These are phyloP conservation scores for Cotesia chilonis DNA, from an alignment of 1,140 invertebrate genomes.

Conservation along the genomic window DNA sequence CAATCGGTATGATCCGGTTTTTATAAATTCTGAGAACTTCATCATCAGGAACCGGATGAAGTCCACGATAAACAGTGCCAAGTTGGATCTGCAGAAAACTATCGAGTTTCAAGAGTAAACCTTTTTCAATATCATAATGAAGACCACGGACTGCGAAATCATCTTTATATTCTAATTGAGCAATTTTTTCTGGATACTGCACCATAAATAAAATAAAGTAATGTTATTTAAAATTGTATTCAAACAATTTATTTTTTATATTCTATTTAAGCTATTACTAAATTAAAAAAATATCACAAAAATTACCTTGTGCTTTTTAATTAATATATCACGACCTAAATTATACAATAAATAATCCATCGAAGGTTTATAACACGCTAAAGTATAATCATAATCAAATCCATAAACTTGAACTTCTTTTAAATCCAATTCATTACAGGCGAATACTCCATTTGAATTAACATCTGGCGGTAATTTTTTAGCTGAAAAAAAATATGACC, in stretches of 20 bases:
- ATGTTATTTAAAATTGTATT: conserved; percentile 7
- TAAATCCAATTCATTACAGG: conserved; percentile 95
- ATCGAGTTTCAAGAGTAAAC: conserved; percentile 93
- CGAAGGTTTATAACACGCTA: conserved; percentile 93
- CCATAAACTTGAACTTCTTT: conserved; percentile 94
- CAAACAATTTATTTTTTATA: not conserved
- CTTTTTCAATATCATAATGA: conserved; percentile 96
- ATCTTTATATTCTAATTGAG: conserved; percentile 83
- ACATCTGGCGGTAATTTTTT: conserved; percentile 90
- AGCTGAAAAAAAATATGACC: conserved; percentile 64
- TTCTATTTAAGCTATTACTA: not conserved
- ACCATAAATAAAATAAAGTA: conserved; percentile 53
- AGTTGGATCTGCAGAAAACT: conserved; percentile 96
- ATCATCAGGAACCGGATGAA: conserved; percentile 81
- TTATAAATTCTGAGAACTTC: conserved; percentile 89
- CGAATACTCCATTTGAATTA: conserved; percentile 87
- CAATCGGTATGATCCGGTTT: conserved; percentile 84
- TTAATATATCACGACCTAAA: conserved; percentile 85
- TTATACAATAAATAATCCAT: conserved; percentile 93
- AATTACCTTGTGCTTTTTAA: conserved; percentile 87
- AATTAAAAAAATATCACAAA: too few relatives aligned
- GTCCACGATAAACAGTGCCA: conserved; percentile 91
- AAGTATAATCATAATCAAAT: conserved; percentile 98
- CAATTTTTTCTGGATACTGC: conserved; percentile 91
- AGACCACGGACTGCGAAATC: conserved; percentile 92